A percentile compares a stretch with the other conserved stretches of the same genome.
These are phyloP conservation scores for Ischnus inquisitorius DNA, from an alignment of 2,888 invertebrate species.

Conservation along the genomic window DNA sequence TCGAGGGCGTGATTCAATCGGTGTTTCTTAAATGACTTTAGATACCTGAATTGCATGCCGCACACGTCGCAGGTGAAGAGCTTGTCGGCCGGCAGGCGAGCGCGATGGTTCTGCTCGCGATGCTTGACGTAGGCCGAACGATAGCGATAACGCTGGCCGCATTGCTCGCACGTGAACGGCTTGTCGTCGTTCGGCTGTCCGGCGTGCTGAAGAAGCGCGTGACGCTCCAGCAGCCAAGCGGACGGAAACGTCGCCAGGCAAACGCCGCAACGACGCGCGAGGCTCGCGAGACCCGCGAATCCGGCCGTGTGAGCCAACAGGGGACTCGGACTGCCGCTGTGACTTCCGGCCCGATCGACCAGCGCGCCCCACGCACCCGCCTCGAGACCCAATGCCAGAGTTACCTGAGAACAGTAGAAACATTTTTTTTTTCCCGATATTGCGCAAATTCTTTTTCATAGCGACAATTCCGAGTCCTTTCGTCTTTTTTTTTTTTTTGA, in stretches of 20 bases:
- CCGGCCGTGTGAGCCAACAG: conserved; percentile 73
- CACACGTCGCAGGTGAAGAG: conserved; percentile 96
- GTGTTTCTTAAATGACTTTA: conserved; percentile 96
- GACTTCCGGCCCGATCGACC: conserved; percentile 77
- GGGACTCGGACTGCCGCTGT: conserved; percentile 84
- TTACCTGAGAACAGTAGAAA: conserved; percentile 79
- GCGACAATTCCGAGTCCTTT: too few species aligned
- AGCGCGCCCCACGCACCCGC: conserved; percentile 86
- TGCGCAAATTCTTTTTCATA: neutral
- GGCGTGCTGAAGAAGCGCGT: conserved; percentile 94
- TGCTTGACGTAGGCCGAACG: conserved; percentile 94
- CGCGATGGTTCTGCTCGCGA: conserved; percentile 95
- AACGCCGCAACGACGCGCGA: conserved; percentile 90
- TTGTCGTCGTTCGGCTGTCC: conserved; percentile 91
- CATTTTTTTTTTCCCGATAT: neutral
- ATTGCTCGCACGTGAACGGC: conserved; percentile 96
- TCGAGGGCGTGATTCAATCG: conserved; percentile 95
- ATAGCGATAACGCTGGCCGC: conserved; percentile 95
- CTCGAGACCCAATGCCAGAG: conserved; percentile 84
- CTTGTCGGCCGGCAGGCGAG: conserved; percentile 94
- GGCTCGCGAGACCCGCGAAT: conserved; percentile 82
- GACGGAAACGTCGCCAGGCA: conserved; percentile 95
- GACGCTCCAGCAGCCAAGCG: conserved; percentile 94
- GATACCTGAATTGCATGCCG: conserved; percentile 96
- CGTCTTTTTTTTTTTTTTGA: neutral